Evolutionary conservation across 23 tunicate species (phyloP), one percentile per base, ranked within the genome.

Genomic region (Phallusia fumigata): DNA sequence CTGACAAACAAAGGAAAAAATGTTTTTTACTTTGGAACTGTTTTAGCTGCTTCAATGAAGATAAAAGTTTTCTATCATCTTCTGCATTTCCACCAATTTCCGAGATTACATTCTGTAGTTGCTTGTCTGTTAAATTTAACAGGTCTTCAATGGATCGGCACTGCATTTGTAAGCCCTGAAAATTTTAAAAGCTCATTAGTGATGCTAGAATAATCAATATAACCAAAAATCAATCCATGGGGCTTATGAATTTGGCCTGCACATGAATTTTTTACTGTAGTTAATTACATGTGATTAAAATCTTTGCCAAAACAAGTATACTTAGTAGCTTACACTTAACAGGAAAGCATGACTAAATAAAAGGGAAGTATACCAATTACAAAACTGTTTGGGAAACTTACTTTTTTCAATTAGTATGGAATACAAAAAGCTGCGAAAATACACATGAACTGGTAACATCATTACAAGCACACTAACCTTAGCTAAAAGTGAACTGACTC

Each of bases 81-180:
- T 92, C 97, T 33, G 78, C 26, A 35, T 83, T 40, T 16, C 90
- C 91, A 21, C 83, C 85, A 13, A 74, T 32, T 31, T 75, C 83
- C 18, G 36, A 30, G 5, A 92, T 36, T 30, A 87, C 52, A 2
- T 74, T 50, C 22, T 82, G 83, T 0, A 92, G 72, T 52, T 92
- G 88, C 0, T 45, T 22, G 19, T 92, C 78, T 11, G 74, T 33
- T 0, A 87, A 79, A 21, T 44, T 32, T 36, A 92, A n/a, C n/a
- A 87, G 49, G 34, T 65, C 78, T 81, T 92, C 97, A 24, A 92
- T 86, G 28, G 97, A 92, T 3, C 36, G 34, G 21, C 79, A 19
- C 72, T 84, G 69, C 21, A 47, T 30, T 51, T 33, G 32, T 33
- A 90, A 53, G 36, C 31, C 65, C 85, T 89, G 52, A 22, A 73